These are phyloP conservation scores for Serranus cabrilla DNA, from an alignment of 2,797 vertebrate species.

Conservation along the genomic window DNA sequence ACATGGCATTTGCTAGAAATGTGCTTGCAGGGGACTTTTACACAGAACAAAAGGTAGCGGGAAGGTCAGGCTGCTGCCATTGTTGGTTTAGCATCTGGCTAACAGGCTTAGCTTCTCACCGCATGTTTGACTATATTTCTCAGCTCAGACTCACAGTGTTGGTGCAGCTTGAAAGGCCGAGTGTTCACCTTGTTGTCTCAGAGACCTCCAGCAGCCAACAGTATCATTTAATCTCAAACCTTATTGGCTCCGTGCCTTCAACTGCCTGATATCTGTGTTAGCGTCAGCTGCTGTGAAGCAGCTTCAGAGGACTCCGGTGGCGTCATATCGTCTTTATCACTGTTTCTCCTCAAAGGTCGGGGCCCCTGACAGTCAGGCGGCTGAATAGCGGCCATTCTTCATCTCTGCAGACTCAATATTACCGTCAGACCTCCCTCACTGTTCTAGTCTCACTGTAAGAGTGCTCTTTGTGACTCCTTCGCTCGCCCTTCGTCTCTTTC, in stretches of 20 bases:
- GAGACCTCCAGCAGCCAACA: constrained; percentile 21
- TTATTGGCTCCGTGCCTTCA: constrained; percentile 33
- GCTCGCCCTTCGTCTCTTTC: constrained; percentile 13
- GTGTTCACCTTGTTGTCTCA: constrained; percentile 18
- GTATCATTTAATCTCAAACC: constrained; percentile 49
- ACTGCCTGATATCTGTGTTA: constrained; percentile 33
- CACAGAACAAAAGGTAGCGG: constrained; percentile 53
- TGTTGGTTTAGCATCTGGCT: constrained; percentile 54
- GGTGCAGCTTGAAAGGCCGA: constrained; percentile 21
- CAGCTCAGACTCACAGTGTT: constrained; percentile 9
- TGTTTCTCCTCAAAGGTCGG: constrained; percentile 31
- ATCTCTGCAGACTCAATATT: constrained; percentile 39
- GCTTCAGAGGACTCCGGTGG: constrained; percentile 46
- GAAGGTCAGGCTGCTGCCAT: constrained; percentile 47
- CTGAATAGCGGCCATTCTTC: constrained; percentile 64
- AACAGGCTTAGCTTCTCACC: constrained; percentile 19
- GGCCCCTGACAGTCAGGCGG: constrained; percentile 21
- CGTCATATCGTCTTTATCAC: constrained; percentile 61
- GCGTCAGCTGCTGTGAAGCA: constrained; percentile 29
- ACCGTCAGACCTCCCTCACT: constrained; percentile 44
- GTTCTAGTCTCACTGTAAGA: constrained; percentile 29
- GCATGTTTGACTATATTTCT: constrained; percentile 24
- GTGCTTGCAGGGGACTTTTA: constrained; percentile 53
- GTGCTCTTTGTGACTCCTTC: constrained; percentile 17
- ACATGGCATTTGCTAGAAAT: constrained; percentile 65